Conservation (phyloP, 2,888 invertebrate genomes). For the Tupiocoris notatus region DNA sequence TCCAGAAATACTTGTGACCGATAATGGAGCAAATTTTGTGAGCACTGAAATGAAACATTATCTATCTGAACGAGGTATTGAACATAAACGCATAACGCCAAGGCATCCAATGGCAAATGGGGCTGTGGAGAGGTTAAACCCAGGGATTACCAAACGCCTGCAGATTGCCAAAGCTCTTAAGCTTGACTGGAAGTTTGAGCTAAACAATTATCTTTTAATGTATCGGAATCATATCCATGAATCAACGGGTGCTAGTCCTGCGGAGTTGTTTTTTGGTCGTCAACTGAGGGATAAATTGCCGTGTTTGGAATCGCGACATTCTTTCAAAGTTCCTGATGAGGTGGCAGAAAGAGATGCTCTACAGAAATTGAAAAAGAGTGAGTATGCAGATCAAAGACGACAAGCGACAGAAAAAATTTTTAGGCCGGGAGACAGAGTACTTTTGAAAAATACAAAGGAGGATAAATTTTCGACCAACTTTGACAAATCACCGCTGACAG, state of each 20-base stretch:
- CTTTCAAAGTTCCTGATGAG: not conserved
- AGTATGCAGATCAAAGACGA: not conserved
- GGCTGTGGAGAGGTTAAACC: conserved; percentile 9
- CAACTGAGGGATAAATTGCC: conserved; percentile 6
- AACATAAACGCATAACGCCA: not conserved
- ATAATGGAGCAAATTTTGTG: conserved; percentile 10
- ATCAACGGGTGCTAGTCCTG: conserved; percentile 18
- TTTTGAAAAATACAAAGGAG: too few relatives aligned
- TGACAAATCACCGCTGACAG: too few relatives aligned
- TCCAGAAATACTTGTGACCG: not conserved
- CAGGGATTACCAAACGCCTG: conserved; percentile 11
- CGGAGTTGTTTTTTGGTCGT: conserved; percentile 12
- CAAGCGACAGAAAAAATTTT: not conserved
- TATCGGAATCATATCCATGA: not conserved
- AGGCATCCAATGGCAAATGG: conserved; percentile 36
- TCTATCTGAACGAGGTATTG: not conserved
- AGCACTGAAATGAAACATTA: not conserved
- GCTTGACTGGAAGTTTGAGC: conserved; percentile 20
- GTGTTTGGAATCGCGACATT: not conserved
- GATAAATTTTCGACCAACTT: too few relatives aligned
- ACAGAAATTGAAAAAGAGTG: not conserved
- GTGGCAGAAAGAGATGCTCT: not conserved
- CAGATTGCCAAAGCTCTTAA: conserved; percentile 7
- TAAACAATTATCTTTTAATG: conserved; percentile 25
- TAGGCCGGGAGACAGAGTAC: not conserved